Evolutionary conservation across 1,140 invertebrate species (phyloP), one percentile per base, ranked within the genome.

Genomic region (Drosophila lowei): DNA sequence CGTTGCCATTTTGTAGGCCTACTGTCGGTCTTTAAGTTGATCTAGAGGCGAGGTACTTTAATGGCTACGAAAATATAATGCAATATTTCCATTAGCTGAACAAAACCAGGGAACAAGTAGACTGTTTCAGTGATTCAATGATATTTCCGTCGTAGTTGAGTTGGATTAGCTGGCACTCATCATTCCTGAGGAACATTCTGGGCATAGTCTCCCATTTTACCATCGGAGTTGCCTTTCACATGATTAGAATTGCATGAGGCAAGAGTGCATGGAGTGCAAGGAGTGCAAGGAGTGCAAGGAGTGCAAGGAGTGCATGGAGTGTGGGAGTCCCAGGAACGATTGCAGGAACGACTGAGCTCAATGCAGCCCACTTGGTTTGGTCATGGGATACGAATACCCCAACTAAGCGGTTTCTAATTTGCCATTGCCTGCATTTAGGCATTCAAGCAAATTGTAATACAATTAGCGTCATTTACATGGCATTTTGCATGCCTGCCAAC

Each of bases 391-490:
- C 34, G 34, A 38, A 38, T 75, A 78, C 55, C 64, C 65, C 63
- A 86, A 71, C 81, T 85, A 86, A 85, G 81, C 81, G 81, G 81
- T 81, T 85, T 86, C 68, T 77, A 79, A 85, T 86, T 85, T 86
- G 65, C 81, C 68, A 81, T 81, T 88, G 75, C 79, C 70, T 67
- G 78, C 74, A 72, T 71, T 86, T 80, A 72, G 75, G 83, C 83
- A 88, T 86, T 86, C 74, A 70, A 88, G 83, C 83, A 86, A 88
- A 86, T 86, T 78, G 83, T 86, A 88, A 88, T 86, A 86, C 83
- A 86, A 86, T 86, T 86, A 86, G 78, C 81, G 83, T 83, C 83
- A 86, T 86, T 88, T 88, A 72, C 83, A 88, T 86, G 77, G 56
- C 54, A 72, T 75, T 60, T 59, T 67, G 72, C 62, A 63, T 60